Evolutionary conservation across 2,113 vertebrate species (phyloP).

Genomic region (Hyaena hyaena): DNA sequence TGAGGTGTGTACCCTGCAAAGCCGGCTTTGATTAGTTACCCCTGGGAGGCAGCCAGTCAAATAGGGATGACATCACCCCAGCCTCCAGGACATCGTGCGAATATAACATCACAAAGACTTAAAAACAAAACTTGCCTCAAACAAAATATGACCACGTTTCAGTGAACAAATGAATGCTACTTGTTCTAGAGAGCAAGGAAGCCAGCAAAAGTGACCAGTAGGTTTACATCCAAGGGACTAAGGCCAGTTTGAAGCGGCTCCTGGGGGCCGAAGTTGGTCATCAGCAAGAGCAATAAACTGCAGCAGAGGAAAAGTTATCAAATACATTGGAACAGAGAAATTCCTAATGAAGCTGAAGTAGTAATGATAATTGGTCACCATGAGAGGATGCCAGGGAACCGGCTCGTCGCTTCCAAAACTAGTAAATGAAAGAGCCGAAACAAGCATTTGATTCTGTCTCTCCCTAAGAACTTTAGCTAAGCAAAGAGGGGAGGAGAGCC

Average conservation of each 20-base stretch:
- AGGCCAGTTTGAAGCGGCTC: background rate
- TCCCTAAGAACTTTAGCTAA: background rate
- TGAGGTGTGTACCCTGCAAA: background rate
- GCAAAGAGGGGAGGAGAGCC: background rate
- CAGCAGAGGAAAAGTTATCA: background rate
- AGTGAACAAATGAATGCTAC: background rate
- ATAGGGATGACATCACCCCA: background rate
- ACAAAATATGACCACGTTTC: background rate
- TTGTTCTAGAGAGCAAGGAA: background rate
- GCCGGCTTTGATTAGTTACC: background rate
- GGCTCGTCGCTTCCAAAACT: background rate
- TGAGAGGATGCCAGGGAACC: background rate
- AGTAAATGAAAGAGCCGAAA: background rate
- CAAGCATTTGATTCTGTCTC: background rate
- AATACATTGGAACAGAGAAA: background rate
- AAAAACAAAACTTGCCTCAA: background rate
- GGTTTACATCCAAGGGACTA: background rate
- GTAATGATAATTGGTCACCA: background rate
- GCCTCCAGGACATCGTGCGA: background rate
- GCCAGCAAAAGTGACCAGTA: background rate
- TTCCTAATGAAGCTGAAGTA: background rate
- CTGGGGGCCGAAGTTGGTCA: background rate
- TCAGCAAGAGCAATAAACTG: background rate
- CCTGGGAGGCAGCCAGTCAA: background rate
- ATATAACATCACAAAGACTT: background rate